Evolutionary conservation across 2,888 invertebrate species (phyloP).

Genomic region (Tubulanus polymorphus): DNA sequence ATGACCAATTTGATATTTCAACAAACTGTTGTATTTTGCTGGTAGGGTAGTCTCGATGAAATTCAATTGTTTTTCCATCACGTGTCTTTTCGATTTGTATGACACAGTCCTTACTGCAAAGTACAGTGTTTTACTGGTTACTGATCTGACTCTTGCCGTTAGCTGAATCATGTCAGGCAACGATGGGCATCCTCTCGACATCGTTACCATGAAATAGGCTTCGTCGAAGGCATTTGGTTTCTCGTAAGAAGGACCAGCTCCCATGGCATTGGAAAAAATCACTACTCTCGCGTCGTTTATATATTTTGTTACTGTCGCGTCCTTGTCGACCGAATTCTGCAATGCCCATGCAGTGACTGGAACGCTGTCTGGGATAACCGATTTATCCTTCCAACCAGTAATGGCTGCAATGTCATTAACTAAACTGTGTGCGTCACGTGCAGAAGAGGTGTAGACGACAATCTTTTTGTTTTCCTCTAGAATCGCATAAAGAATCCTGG

Average conservation of each 20-base stretch:
- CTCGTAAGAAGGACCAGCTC: not conserved
- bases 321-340: not conserved
- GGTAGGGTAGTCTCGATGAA: not conserved
- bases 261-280: not conserved
- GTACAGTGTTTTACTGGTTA: not conserved
- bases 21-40: not conserved
- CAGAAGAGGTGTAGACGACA: not conserved
- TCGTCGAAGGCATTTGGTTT: not conserved
- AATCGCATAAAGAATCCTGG: not conserved
- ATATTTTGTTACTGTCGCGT: not conserved
- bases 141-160: not conserved
- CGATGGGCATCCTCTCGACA: not conserved
- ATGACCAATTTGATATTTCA: not conserved
- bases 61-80: not conserved
- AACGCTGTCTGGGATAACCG: not conserved
- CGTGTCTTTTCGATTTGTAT: not conserved
- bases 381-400: not conserved
- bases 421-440: not conserved
- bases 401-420: not conserved
- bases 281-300: not conserved
- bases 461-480: too few relatives aligned
- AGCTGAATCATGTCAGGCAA: not conserved
- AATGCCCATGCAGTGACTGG: not conserved
- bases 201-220: not conserved
- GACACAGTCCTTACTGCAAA: not conserved